phyloP scores from a whole-genome alignment of 2,797 vertebrate genomes.

The Lophura swinhoii region DNA sequence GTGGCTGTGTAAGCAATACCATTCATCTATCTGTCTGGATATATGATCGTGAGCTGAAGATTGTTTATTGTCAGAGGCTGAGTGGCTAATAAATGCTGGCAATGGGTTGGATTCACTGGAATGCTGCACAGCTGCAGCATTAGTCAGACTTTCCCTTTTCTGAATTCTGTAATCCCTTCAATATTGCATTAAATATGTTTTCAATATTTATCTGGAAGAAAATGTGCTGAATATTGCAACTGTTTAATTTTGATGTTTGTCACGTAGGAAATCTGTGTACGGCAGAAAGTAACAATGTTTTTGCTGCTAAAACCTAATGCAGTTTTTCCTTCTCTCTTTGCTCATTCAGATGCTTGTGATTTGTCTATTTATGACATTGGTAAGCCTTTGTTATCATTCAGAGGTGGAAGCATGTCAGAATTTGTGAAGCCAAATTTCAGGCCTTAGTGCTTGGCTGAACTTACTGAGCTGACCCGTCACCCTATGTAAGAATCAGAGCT shows the following conservation, averaged over 20 bases:
- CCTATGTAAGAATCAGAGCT: constrained; percentile 50
- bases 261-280: constrained; percentile 74
- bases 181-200: constrained; percentile 85
- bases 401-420: constrained; percentile 64
- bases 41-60: constrained; percentile 42
- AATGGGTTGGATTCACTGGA: constrained; percentile 69
- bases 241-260: constrained; percentile 78
- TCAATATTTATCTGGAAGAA: constrained; percentile 84
- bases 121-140: constrained; percentile 75
- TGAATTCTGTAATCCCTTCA: constrained; percentile 80
- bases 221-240: constrained; percentile 83
- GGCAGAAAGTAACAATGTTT: constrained; percentile 71
- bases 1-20: constrained; percentile 26
- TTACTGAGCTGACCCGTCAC: constrained; percentile 66
- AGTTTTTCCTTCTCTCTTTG: not conserved
- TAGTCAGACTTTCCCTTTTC: constrained; percentile 81
- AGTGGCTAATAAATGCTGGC: constrained; percentile 77
- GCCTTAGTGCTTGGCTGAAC: constrained; percentile 78
- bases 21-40: constrained; percentile 45
- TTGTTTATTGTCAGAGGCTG: constrained; percentile 78
- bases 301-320: constrained; percentile 24
- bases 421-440: constrained; percentile 62
- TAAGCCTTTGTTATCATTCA: constrained; percentile 39
- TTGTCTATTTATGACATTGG: constrained; percentile 70
- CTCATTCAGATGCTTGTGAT: constrained; percentile 25